Conservation (phyloP, 2,113 vertebrate genomes). For the Lasiurus borealis region DNA sequence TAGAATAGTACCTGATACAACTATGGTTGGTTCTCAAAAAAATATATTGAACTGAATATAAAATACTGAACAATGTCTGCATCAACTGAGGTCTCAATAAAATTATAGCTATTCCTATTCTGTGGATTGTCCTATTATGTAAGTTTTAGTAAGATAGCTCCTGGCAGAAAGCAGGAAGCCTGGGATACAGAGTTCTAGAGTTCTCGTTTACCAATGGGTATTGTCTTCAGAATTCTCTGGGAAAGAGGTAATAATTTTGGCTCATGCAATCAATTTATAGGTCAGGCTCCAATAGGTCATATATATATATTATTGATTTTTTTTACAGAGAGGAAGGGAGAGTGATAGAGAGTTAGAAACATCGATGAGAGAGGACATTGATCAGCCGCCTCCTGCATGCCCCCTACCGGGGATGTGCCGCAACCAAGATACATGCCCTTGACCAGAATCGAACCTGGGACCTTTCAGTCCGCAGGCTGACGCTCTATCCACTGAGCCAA, state of each 20-base stretch:
- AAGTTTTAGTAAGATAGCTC: not conserved
- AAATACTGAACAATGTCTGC: not conserved
- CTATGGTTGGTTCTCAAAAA: not conserved
- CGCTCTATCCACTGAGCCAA: too few species aligned
- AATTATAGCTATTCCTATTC: not conserved
- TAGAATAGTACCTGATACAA: not conserved
- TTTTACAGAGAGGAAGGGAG: too few species aligned
- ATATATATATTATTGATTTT: too few species aligned
- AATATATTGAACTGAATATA: not conserved
- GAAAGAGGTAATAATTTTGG: not conserved
- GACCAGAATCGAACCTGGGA: too few species aligned
- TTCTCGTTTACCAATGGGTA: not conserved
- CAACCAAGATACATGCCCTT: too few species aligned
- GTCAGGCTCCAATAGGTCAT: not conserved
- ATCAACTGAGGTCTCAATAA: not conserved
- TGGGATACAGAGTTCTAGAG: not conserved
- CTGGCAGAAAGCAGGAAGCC: not conserved
- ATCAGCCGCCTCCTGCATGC: too few species aligned
- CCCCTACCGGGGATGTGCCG: too few species aligned
- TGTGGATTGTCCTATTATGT: not conserved
- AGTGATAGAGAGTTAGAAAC: too few species aligned
- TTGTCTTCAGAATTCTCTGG: not conserved
- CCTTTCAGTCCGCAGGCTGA: too few species aligned
- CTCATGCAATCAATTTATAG: not conserved
- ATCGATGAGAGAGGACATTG: too few species aligned